Evolutionary conservation across 1,140 invertebrate genomes (phyloP), one percentile per base, ranked within the genome.

Genomic region (Penaeus indicus): DNA sequence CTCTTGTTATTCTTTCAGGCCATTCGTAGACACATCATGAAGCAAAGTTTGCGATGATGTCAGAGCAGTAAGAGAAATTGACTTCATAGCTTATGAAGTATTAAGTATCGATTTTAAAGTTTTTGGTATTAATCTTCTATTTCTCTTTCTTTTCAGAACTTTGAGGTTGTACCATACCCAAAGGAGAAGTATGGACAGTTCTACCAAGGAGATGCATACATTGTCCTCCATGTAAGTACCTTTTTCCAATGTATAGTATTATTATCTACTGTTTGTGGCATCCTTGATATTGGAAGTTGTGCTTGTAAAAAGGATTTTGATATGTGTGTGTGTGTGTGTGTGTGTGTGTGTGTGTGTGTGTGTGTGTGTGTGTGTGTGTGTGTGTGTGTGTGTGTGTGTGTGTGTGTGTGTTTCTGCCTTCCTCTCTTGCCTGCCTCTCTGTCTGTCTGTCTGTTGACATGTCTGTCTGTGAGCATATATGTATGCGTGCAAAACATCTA

Each of bases 171-270:
- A 25, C 93, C 94, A 3, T 96, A 97, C 90, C 94, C 96, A 0
- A 94, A 94, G 90, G 94, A 94, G 83, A 96, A 97, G 90, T 96
- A 96, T 93, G 97, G 97, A n/a, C 96, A 97, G 92, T 98, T 98
- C 93, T 96, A 95, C 92, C 95, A 94, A 85, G 97, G 97, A 21
- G 97, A 98, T 93, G 98, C 97, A 3, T 98, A 98, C 93, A 97
- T 98, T 84, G 93, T 98, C 72, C 93, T 98, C 5, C 95, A 96
- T 93, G 97, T 98, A 94, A 95, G 95, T 95, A 84, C 78, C 27
- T 61, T 78, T 80, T 18, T 25, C 5, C 10, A 85, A n/a, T 78
- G 18, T 47, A 38, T 60, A 61, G n/a, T 27, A 75, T 64, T 84
- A 25, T 16, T 5, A 75, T 63, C 13, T 27, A 64, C n/a, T 63